Base-by-base conservation (phyloP, 2,797 vertebrate genomes). In the Hyperoplus immaculatus region DNA sequence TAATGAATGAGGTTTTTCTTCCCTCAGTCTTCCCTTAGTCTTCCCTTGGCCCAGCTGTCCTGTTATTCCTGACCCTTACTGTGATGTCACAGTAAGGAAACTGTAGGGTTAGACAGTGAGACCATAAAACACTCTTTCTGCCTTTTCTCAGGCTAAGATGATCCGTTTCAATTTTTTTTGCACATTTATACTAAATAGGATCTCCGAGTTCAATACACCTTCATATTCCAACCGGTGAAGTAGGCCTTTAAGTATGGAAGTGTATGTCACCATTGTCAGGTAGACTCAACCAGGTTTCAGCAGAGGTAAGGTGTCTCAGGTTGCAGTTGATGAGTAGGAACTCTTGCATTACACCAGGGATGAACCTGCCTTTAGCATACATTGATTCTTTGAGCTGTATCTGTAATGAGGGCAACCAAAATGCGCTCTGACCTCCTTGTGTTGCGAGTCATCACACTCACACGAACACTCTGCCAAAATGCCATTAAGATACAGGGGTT, bases 401-500 rank as follows among this genome's bases (percentile, higher is more conserved):
- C 5, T 62, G 16, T 67, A 80, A 67, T 80, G 29, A 47, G 18
- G 36, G 38, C 45, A 39, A 72, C 57, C 7, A 56, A 59, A 71
- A 77, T n/a, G 4, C 47, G 5, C 58, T 49, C 43, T 36, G 53
- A 12, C 47, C 68, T 46, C 58, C 49, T 62, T 4, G 8, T 51
- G 69, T 11, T 69, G 51, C 18, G 5, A 41, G 77, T 72, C 43
- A 63, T 38, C n/a, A 43, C 42, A 21, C 42, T 77, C 43, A 67
- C 58, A 50, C 11, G 18, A 43, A 38, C 43, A 42, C 53, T 51
- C 46, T 49, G 47, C 49, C 74, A 60, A 78, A 79, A 36, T 69
- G 79, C 82, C 69, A 72, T 15, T 50, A 80, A 67, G 45, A 69
- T 74, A 63, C 72, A 89, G 54, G 54, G 39, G 56, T 77, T 84